Evolutionary conservation across 2,113 vertebrate species (phyloP).

Genomic region (Oncorhynchus kisutch): DNA sequence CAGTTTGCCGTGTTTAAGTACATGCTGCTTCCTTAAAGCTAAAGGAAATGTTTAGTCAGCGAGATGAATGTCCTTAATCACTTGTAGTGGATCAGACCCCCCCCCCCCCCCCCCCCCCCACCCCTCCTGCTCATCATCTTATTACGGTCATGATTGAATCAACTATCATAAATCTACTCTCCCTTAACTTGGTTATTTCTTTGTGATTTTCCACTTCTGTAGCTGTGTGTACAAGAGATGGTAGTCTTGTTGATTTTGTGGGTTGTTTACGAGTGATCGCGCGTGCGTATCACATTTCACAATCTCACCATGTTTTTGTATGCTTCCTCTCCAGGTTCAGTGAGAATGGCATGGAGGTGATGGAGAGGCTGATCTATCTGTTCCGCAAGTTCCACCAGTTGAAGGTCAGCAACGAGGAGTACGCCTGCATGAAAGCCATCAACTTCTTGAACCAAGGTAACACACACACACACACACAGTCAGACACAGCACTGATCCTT

Average conservation of each 20-base stretch:
- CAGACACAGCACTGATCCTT: too few relatives aligned
- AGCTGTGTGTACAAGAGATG: too few relatives aligned
- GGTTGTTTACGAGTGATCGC: background rate
- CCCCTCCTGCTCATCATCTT: too few relatives aligned
- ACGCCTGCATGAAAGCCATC: constrained; percentile 98
- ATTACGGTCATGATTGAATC: too few relatives aligned
- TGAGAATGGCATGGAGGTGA: constrained; percentile 98
- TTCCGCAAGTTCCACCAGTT: constrained; percentile 95
- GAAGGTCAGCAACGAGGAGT: constrained; percentile 98
- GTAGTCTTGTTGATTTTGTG: too few relatives aligned
- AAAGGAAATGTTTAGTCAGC: constrained; percentile 11
- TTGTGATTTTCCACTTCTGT: too few relatives aligned
- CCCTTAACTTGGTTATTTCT: too few relatives aligned
- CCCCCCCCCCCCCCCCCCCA: too few relatives aligned
- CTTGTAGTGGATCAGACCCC: background rate
- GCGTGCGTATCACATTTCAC: background rate
- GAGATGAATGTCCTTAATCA: constrained; percentile 4
- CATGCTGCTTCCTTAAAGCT: constrained; percentile 19
- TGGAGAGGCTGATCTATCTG: constrained; percentile 95
- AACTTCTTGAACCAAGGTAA: constrained; percentile 99
- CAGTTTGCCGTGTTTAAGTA: constrained; percentile 1
- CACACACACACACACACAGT: too few relatives aligned
- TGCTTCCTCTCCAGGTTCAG: constrained; percentile 78
- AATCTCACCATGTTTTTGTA: background rate
- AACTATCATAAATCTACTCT: too few relatives aligned